Evolutionary conservation across 2,113 vertebrate genomes (phyloP).

Genomic region (Semnopithecus entellus): DNA sequence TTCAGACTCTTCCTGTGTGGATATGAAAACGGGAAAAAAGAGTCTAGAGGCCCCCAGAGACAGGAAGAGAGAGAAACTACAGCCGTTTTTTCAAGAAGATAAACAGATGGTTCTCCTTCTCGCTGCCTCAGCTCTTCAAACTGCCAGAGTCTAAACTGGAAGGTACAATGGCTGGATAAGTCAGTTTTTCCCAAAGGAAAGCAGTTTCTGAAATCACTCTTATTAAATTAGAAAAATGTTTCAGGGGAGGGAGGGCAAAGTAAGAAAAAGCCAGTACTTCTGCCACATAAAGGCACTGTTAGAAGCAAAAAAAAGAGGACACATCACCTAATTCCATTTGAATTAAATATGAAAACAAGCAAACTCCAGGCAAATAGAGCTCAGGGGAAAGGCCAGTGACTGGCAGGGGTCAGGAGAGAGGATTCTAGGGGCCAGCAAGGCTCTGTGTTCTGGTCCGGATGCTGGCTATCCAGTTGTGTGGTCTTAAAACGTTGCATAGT

Average conservation of each 20-base stretch:
- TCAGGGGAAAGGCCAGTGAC: not conserved
- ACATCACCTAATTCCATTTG: not conserved
- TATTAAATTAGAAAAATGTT: not conserved
- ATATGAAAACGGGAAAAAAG: not conserved
- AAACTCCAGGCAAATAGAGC: not conserved
- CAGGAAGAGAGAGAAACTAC: not conserved
- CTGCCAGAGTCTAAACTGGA: not conserved
- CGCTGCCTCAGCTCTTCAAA: too few relatives aligned
- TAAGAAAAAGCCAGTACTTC: not conserved
- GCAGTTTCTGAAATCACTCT: not conserved
- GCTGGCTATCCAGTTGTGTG: accelerated
- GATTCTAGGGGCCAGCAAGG: not conserved
- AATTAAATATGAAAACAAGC: not conserved
- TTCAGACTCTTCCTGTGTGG: not conserved
- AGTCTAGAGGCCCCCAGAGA: not conserved
- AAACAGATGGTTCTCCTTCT: not conserved
- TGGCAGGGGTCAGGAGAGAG: not conserved
- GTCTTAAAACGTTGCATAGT: not conserved
- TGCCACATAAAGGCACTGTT: not conserved
- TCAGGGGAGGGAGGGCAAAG: not conserved
- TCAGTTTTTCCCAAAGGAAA: not conserved
- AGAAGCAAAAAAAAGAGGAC: not conserved
- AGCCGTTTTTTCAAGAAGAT: not conserved
- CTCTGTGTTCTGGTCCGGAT: not conserved
- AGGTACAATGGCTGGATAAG: not conserved